Base-by-base conservation (phyloP, 2,888 invertebrate genomes). In the Melinaea menophilus region DNA sequence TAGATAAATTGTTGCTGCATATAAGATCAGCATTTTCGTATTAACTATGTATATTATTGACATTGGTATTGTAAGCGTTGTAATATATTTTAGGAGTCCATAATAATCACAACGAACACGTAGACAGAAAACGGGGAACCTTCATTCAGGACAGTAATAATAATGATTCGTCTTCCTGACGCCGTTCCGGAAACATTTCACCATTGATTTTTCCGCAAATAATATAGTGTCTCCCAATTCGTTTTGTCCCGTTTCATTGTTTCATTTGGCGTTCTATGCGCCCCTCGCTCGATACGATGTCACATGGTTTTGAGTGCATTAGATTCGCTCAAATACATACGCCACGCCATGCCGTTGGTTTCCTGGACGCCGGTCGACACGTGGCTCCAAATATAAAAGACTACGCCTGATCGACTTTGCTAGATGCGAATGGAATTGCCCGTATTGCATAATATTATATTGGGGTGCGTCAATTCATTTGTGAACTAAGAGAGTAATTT, bases 131-230 rank as follows among this genome's bases (percentile, higher is more conserved):
- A 76, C 74, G 71, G 75, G 70, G 71, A 82, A 82, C 84, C 82
- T 75, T 82, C 71, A 81, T 83, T 84, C 75, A 79, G 80, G 81
- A 80, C 82, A 78, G 79, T 85, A 86, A 88, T 87, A 89, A 90
- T 88, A 87, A 87, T 84, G 82, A 85, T 84, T 82, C 74, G 76
- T 80, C 83, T 86, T 87, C 85, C 87, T 84, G 83, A 80, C 81
- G 78, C 79, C 79, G 75, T 75, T 79, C 69, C 85, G 90, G 90
- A 88, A 88, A 75, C 83, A 71, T 80, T 85, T 81, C 79, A 73
- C 85, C 88, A 88, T 90, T 88, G 87, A 89, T 90, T 90, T 89
- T 88, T 89, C 90, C 89, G 86, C 85, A 88, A 88, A 88, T 86
- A 86, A 84, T 86, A 81, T 75, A 78, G 73, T 79, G 78, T 79